Conservation (phyloP, 2,113 vertebrate species). For the Istiophorus platypterus region DNA sequence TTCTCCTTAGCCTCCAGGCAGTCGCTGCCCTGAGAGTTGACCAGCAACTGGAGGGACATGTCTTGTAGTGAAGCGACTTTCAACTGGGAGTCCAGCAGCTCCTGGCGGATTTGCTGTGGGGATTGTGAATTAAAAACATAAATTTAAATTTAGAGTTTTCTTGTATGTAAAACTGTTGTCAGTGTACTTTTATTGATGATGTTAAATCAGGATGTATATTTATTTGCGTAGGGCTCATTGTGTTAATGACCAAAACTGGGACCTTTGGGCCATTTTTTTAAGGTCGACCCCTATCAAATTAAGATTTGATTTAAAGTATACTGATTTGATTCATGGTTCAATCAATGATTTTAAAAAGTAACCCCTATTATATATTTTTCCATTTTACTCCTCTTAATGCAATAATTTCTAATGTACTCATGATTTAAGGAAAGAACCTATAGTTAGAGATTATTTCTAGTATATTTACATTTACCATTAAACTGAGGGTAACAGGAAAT, state of each 20-base stretch:
- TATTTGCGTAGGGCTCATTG: background rate
- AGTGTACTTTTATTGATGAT: background rate
- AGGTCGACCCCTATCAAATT: too few relatives aligned
- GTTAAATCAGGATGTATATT: constrained; percentile 3
- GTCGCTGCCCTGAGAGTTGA: constrained; percentile 93
- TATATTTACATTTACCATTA: too few relatives aligned
- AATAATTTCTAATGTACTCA: too few relatives aligned
- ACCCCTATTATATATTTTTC: too few relatives aligned
- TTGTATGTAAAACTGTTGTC: background rate
- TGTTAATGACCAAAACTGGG: background rate
- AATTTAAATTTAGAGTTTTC: background rate
- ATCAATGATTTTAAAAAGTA: too few relatives aligned
- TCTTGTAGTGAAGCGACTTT: constrained; percentile 94
- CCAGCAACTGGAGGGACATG: constrained; percentile 95
- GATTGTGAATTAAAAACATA: background rate
- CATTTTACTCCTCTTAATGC: too few relatives aligned
- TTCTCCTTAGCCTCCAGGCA: constrained; percentile 99
- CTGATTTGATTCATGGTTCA: too few relatives aligned
- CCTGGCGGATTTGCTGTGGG: constrained; percentile 93
- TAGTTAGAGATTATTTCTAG: too few relatives aligned
- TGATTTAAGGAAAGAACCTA: too few relatives aligned
- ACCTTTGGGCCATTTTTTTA: background rate
- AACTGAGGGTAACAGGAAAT: too few relatives aligned
- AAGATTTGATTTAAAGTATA: too few relatives aligned
- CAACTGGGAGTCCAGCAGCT: constrained; percentile 93